Evolutionary conservation across 2,888 invertebrate species (phyloP).

Genomic region (Lasioglossum marginatum): DNA sequence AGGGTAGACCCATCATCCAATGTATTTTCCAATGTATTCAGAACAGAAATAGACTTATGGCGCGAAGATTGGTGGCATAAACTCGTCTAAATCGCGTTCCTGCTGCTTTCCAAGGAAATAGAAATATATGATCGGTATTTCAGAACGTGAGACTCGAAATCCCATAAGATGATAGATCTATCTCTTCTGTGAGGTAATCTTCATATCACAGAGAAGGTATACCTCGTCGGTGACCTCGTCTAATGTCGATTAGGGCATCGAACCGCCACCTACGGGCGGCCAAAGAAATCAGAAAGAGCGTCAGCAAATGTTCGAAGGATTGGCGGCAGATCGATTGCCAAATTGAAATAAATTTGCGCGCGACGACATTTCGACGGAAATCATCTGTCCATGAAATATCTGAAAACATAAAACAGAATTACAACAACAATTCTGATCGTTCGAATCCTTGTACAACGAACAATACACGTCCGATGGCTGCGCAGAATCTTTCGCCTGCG

Average conservation of each 20-base stretch:
- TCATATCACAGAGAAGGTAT: no score
- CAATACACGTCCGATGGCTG: constrained; percentile 46
- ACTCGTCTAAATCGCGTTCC: no score
- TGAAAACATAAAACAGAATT: background rate
- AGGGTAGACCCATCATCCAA: no score
- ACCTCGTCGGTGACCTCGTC: no score
- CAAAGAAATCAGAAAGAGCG: constrained; percentile 43
- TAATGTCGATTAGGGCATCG: background rate
- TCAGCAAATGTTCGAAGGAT: constrained; percentile 35
- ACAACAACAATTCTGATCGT: background rate
- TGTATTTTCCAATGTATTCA: no score
- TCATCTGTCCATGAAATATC: background rate
- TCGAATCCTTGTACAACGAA: constrained; percentile 1
- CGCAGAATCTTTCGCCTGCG: constrained; percentile 68
- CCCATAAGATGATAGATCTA: no score
- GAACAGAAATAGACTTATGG: no score
- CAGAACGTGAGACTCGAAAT: no score
- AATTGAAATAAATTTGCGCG: background rate
- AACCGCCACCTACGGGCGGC: constrained; percentile 24
- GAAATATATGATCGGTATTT: no score
- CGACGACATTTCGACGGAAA: background rate
- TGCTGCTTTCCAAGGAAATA: no score
- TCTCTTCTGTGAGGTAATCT: no score
- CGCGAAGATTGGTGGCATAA: no score
- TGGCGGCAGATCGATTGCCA: background rate